phyloP scores from a whole-genome alignment of 1,140 invertebrate species.

The Drosophila lini region DNA sequence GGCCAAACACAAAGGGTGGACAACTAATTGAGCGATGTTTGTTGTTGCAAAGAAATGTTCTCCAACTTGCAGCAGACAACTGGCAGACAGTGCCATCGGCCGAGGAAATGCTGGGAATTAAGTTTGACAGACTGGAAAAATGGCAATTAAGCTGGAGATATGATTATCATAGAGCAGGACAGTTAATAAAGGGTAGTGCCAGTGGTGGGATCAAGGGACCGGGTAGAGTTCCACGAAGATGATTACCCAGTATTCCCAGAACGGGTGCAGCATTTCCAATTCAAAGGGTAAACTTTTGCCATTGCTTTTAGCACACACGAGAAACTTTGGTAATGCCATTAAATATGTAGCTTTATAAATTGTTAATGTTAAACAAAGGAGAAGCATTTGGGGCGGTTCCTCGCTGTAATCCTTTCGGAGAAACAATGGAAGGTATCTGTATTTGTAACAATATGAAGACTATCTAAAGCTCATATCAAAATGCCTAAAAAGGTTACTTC shows the following conservation, averaged over 20 bases:
- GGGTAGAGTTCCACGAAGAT: constrained; percentile 24
- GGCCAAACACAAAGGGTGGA: constrained; percentile 55
- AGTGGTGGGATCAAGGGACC: constrained; percentile 23
- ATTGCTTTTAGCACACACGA: constrained; percentile 37
- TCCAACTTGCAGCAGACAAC: constrained; percentile 57
- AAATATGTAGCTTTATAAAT: constrained; percentile 19
- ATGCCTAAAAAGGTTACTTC: neutral
- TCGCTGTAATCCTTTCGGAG: neutral
- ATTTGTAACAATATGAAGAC: neutral
- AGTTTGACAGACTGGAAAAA: constrained; percentile 73
- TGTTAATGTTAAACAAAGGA: neutral
- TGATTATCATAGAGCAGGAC: constrained; percentile 48
- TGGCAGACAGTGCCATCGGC: constrained; percentile 62
- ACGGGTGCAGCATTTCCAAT: constrained; percentile 15
- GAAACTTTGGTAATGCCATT: constrained; percentile 36
- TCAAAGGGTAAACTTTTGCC: constrained; percentile 29
- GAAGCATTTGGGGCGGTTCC: neutral
- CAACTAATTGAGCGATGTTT: constrained; percentile 59
- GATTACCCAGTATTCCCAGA: constrained; percentile 24
- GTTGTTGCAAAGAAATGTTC: constrained; percentile 57
- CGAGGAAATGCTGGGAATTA: constrained; percentile 56
- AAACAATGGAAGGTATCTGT: neutral
- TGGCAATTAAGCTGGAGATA: constrained; percentile 57
- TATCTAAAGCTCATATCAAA: neutral
- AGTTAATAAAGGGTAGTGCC: constrained; percentile 40